Conservation (phyloP, 2,888 invertebrate species). For the Cantharis rustica region DNA sequence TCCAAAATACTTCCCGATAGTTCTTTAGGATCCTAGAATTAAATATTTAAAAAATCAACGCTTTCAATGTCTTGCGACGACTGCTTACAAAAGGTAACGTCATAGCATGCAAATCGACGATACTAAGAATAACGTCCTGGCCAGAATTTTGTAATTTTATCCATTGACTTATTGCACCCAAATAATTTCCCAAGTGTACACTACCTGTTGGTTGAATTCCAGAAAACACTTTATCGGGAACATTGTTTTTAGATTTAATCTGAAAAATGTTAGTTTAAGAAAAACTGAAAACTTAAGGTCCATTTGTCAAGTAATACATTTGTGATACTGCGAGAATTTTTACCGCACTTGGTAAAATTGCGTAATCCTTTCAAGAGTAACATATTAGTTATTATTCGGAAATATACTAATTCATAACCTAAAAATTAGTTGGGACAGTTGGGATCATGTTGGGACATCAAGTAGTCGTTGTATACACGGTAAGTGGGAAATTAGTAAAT, state of each 20-base stretch:
- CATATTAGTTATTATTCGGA: not conserved
- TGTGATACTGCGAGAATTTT: not conserved
- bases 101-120: constrained; percentile 93
- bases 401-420: not conserved
- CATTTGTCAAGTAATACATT: not conserved
- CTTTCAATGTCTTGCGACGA: not conserved
- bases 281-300: not conserved
- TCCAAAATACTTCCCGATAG: constrained; percentile 72
- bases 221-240: constrained; percentile 74
- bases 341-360: not conserved
- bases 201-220: constrained; percentile 97
- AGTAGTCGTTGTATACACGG: too few species aligned
- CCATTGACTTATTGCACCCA: constrained; percentile 91
- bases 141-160: constrained; percentile 75
- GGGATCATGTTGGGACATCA: too few species aligned
- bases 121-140: constrained; percentile 75
- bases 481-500: too few species aligned
- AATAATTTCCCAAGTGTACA: constrained; percentile 95
- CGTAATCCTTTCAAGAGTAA: not conserved
- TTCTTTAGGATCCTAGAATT: constrained; percentile 62
- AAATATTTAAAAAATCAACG: not conserved
- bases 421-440: too few species aligned
- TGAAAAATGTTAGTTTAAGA: not conserved
- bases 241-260: not conserved
- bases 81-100: constrained; percentile 75